Evolutionary conservation across 2,113 vertebrate genomes (phyloP).

Genomic region (Ia io): DNA sequence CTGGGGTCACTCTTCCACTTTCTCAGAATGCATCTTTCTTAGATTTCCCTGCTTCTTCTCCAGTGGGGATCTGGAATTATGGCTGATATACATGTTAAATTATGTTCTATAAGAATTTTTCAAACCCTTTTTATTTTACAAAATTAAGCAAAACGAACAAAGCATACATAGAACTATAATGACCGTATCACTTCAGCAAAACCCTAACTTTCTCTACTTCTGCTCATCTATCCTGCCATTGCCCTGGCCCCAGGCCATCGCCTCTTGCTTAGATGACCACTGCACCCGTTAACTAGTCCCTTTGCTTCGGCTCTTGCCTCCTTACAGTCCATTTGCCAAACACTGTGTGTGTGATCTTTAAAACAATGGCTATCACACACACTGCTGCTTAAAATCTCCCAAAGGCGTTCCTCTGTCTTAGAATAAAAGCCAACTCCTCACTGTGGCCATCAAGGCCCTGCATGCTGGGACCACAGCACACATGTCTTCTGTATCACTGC

Average conservation of each 20-base stretch:
- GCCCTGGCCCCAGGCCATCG: neutral
- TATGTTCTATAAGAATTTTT: neutral
- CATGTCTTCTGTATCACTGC: neutral
- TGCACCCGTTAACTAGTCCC: neutral
- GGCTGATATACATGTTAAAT: neutral
- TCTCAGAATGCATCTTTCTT: neutral
- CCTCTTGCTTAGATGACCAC: neutral
- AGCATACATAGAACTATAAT: neutral
- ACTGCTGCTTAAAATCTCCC: neutral
- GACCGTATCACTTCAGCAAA: neutral
- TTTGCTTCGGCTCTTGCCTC: neutral
- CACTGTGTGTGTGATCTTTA: neutral
- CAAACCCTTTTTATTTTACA: neutral
- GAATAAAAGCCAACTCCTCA: neutral
- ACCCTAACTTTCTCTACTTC: neutral
- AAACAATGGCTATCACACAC: neutral
- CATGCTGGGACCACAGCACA: neutral
- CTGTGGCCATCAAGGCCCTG: neutral
- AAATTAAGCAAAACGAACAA: slow-evolving; percentile 7
- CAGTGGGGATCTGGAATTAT: neutral
- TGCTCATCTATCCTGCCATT: neutral
- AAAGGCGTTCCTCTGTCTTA: neutral
- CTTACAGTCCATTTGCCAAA: neutral
- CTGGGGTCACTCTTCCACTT: no score
- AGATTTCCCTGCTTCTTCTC: neutral